These are phyloP conservation scores for Brachyhypopomus gauderio DNA, from an alignment of 2,113 vertebrate genomes.

Conservation along the genomic window DNA sequence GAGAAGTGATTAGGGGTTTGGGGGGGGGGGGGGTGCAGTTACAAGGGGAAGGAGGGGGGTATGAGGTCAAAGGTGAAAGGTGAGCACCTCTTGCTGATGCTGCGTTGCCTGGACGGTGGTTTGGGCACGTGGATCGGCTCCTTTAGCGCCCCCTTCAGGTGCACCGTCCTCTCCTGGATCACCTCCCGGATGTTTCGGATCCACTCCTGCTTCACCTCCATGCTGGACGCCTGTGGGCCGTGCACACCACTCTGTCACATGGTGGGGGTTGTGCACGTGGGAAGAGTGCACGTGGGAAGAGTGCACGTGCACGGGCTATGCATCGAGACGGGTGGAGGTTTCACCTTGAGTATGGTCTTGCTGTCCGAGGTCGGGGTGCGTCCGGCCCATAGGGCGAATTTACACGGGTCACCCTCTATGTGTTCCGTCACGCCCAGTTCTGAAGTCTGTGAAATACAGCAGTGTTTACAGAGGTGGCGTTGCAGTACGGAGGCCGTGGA, in stretches of 20 bases:
- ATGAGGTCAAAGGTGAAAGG: not conserved
- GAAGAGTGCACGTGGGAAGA: too few species aligned
- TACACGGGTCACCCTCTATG: constrained; percentile 97
- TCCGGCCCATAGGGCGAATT: constrained; percentile 97
- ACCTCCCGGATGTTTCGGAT: constrained; percentile 97
- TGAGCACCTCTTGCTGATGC: constrained; percentile 89
- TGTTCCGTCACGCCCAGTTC: constrained; percentile 97
- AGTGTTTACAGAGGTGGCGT: not conserved
- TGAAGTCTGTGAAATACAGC: constrained; percentile 83
- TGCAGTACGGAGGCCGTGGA: not conserved
- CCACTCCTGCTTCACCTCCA: constrained; percentile 99
- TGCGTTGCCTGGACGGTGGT: constrained; percentile 92
- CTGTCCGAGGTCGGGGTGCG: constrained; percentile 98
- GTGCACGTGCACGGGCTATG: not conserved
- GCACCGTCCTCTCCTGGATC: constrained; percentile 96
- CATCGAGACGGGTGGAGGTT: not conserved
- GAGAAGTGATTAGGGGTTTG: too few species aligned
- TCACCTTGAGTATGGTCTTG: constrained; percentile 96
- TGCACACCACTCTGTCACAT: too few species aligned
- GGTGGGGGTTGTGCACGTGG: too few species aligned
- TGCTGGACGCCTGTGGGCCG: constrained; percentile 82
- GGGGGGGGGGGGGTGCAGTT: too few species aligned
- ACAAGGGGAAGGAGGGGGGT: too few species aligned
- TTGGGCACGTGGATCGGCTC: constrained; percentile 97
- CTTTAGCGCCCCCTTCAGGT: constrained; percentile 94